These are phyloP conservation scores for Oncorhynchus masou DNA, from an alignment of 2,113 vertebrate species.

Conservation along the genomic window DNA sequence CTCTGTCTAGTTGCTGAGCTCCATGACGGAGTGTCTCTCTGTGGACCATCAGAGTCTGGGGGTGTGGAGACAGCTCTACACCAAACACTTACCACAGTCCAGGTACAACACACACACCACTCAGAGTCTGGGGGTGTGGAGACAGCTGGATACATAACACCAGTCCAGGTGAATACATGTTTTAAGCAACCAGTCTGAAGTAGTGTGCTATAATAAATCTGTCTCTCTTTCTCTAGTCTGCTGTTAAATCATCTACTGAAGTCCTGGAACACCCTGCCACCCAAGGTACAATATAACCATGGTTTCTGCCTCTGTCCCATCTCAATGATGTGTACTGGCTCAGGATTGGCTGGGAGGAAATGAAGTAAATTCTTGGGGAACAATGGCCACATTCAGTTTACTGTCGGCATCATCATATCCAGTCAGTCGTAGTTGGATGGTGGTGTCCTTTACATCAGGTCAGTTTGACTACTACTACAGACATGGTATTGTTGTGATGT, in stretches of 20 bases:
- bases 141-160: conserved; percentile 60
- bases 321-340: too few species aligned
- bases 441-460: too few species aligned
- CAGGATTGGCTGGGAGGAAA: too few species aligned
- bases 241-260: conserved; percentile 84
- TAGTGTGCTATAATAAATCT: not conserved
- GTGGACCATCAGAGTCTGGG: conserved; percentile 84
- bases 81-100: conserved; percentile 90
- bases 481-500: too few species aligned
- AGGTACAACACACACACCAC: conserved; percentile 49
- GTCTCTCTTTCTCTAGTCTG: conserved; percentile 68
- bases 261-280: conserved; percentile 80
- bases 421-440: too few species aligned
- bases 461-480: too few species aligned
- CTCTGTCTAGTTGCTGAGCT: conserved; percentile 79
- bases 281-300: conserved; percentile 73
- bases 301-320: too few species aligned
- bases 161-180: too few species aligned
- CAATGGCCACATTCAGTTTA: too few species aligned
- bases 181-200: too few species aligned
- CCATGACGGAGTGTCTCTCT: conserved; percentile 86
- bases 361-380: too few species aligned
- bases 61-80: conserved; percentile 94
- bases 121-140: conserved; percentile 88
- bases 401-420: too few species aligned